Percentiles rank a stretch among this genome's conserved stretches.
Conservation (phyloP, 2,888 invertebrate species). For the Cephus spinipes region DNA sequence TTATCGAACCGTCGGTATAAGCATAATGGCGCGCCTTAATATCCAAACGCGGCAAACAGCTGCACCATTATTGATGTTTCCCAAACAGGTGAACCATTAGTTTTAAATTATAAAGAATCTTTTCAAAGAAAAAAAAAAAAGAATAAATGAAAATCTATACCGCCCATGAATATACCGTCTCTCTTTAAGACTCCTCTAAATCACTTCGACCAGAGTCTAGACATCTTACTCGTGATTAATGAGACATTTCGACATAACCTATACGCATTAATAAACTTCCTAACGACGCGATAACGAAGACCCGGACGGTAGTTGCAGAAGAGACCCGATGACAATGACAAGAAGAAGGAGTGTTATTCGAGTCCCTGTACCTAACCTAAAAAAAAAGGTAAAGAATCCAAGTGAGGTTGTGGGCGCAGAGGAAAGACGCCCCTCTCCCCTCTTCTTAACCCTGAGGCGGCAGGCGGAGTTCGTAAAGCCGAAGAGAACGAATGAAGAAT, state of each 20-base stretch:
- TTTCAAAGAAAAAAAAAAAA: background rate
- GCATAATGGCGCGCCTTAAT: background rate
- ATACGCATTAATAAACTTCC: background rate
- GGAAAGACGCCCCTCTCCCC: background rate
- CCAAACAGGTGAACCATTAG: constrained; percentile 8
- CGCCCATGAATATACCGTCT: background rate
- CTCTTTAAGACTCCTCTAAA: constrained; percentile 29
- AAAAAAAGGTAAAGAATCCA: background rate
- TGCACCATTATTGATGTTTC: constrained; percentile 8
- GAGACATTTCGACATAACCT: background rate
- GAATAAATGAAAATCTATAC: background rate
- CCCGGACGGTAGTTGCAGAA: background rate
- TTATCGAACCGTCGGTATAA: background rate
- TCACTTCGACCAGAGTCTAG: background rate
- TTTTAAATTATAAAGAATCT: background rate
- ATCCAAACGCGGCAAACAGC: background rate
- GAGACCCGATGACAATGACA: background rate
- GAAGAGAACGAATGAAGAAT: background rate
- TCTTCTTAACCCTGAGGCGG: background rate
- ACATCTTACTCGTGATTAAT: background rate
- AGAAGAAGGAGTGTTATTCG: background rate
- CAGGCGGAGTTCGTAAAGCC: background rate
- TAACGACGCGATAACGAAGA: background rate
- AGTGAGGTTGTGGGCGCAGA: background rate
- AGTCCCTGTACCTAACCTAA: background rate